phyloP scores from a whole-genome alignment of 1,140 invertebrate genomes.

The Spodoptera litura region DNA sequence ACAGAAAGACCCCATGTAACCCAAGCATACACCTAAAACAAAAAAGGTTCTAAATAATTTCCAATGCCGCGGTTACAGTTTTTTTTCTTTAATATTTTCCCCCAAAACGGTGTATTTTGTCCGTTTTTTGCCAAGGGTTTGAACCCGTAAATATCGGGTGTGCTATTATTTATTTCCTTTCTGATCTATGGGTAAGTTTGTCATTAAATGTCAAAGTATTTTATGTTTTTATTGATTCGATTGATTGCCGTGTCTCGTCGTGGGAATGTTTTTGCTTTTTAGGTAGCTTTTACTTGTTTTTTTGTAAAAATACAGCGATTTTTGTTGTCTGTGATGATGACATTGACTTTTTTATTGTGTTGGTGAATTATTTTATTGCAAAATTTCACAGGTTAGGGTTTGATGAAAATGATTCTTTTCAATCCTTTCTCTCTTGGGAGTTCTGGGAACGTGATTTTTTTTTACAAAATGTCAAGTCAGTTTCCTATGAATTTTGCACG shows the following conservation, averaged over 20 bases:
- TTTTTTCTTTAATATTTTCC: conserved; percentile 54
- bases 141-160: conserved; percentile 59
- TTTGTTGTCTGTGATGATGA: conserved; percentile 71
- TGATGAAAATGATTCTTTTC: conserved; percentile 30
- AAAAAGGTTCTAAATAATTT: conserved; percentile 57
- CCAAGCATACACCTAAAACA: conserved; percentile 29
- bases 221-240: conserved; percentile 71
- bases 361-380: conserved; percentile 51
- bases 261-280: conserved; percentile 63
- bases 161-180: conserved; percentile 54
- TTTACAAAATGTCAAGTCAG: no score
- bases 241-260: conserved; percentile 59
- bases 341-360: conserved; percentile 67
- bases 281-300: conserved; percentile 21
- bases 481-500: no score
- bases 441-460: conserved; percentile 50
- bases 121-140: conserved; percentile 64
- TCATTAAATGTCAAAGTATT: conserved; percentile 79
- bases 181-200: conserved; percentile 64
- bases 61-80: conserved; percentile 69
- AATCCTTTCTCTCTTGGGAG: conserved; percentile 56
- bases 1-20: conserved; percentile 41
- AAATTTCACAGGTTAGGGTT: conserved; percentile 54
- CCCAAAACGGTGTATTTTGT: conserved; percentile 41
- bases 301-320: conserved; percentile 38